Evolutionary conservation across 2,113 vertebrate genomes (phyloP), one percentile per base, ranked within the genome.

Genomic region (Gopherus flavomarginatus): DNA sequence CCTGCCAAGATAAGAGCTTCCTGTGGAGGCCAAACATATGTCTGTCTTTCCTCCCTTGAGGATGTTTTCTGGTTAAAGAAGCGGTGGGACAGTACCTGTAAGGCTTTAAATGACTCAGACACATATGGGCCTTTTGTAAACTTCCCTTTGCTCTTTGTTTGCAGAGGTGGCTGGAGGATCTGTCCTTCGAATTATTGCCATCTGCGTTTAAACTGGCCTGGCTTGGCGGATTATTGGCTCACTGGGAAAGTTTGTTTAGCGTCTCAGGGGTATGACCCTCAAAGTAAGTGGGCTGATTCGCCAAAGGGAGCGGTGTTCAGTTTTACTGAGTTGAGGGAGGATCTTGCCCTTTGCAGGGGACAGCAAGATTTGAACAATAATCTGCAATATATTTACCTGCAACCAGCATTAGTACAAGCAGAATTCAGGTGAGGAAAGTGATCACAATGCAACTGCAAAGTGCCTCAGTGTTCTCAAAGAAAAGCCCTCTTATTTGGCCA

Each of bases 31-130:
- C 89, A 96, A 96, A 97, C 94, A 95, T 94, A 94, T 96, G 93
- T 96, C 94, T 96, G 4, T 89, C 84, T 90, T 85, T 96, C 87
- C 96, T 93, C 90, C 93, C 94, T 86, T 0, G 10, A 90, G 84
- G 96, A 97, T 82, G 50, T 95, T 97, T 97, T 97, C 96, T 97
- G 84, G 92, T 92, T 95, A 93, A 96, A 93, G 84, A 96, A 90
- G 93, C 94, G 87, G 91, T 79, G 83, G 90, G 72, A 44, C 49
- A 2, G 59, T 95, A 86, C 57, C 95, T 95, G 91, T 87, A 89
- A 44, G 56, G 65, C 85, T 79, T 56, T 87, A 90, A 96, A 93
- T 88, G 75, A 44, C 69, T 81, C 57, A 47, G 56, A 35, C 87
- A 52, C 86, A 93, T 86, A 93, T 93, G 94, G 83, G 81, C 6